phyloP scores from a whole-genome alignment of 2,797 vertebrate species.

The Protosalanx chinensis region DNA sequence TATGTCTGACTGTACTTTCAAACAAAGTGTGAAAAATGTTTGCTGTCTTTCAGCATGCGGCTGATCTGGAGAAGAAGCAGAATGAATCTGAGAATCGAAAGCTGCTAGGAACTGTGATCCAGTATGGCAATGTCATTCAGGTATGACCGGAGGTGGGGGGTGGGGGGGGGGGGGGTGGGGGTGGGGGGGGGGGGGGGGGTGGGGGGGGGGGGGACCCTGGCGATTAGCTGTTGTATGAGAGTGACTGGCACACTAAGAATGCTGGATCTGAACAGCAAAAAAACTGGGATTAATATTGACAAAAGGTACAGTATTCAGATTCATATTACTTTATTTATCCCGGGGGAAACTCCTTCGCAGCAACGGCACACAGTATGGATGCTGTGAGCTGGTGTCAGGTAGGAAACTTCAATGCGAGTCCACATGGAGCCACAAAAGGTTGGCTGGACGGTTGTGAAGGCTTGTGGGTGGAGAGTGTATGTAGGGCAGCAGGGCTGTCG shows the following conservation, averaged over 20 bases:
- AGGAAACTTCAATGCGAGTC: background rate
- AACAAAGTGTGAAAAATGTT: background rate
- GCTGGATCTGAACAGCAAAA: conserved; percentile 20
- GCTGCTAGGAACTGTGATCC: conserved; percentile 90
- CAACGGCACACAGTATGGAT: too few relatives aligned
- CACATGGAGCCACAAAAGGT: background rate
- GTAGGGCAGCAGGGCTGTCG: background rate
- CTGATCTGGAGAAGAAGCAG: conserved; percentile 97
- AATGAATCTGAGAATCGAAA: conserved; percentile 97
- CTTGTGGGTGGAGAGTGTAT: conserved; percentile 1
- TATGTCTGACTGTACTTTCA: background rate
- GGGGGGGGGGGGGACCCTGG: too few relatives aligned
- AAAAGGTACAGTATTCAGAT: background rate
- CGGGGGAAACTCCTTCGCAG: too few relatives aligned
- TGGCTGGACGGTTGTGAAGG: background rate
- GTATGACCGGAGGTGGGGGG: conserved; percentile 67
- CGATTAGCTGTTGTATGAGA: background rate
- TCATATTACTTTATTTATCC: too few relatives aligned
- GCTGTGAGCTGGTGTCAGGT: conserved; percentile 3
- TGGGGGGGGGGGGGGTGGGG: too few relatives aligned
- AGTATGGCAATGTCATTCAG: conserved; percentile 96
- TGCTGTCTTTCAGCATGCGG: conserved; percentile 79
- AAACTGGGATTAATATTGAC: background rate
- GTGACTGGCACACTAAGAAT: background rate
- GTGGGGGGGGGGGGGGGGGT: background rate